Evolutionary conservation across 2,113 vertebrate species (phyloP), one percentile per base, ranked within the genome.

Genomic region (Caloenas nicobarica): DNA sequence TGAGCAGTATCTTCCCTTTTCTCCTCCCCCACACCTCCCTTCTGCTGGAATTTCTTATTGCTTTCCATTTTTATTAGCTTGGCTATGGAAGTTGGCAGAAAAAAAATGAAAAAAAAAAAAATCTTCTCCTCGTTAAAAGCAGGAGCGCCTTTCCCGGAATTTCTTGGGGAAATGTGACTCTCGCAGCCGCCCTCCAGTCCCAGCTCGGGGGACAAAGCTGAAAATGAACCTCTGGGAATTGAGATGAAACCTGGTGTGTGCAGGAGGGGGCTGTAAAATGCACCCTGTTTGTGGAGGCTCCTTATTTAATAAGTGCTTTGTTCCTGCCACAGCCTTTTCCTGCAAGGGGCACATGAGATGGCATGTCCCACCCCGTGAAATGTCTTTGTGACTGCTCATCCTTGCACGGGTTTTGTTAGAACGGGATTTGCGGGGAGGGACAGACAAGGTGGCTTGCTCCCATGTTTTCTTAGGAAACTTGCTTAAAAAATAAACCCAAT

Each of bases 91-190:
- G 74, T 91, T 28, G 21, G 88, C 53, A 87, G 93, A n/a, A 86
- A 92, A 38, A 23, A 19, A 46, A 46, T 19, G 81, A 17, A 16
- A 13, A 18, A 50, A 79, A 81, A 64, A 64, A 69, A 33, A 36
- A 78, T 24, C 91, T 88, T 61, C 89, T 97, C 64, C 89, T 97
- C 64, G 51, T 97, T 84, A 91, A 96, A 97, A 91, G 70, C 74
- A 44, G 88, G 93, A 96, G 96, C 19, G 56, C 91, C 89, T 98
- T 97, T 98, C 97, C 97, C 51, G 66, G 98, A 98, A 97, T 97
- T 97, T 88, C 42, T 56, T 79, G 89, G 97, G 98, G 98, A 97
- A 98, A 97, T 44, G 54, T 97, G 97, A 97, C 89, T 98, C 97
- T 96, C 4, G 0, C 28, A 82, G 88, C 78, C 31, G 31, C 89